Base-by-base conservation (phyloP, 2,113 vertebrate species). In the Plectropomus leopardus region DNA sequence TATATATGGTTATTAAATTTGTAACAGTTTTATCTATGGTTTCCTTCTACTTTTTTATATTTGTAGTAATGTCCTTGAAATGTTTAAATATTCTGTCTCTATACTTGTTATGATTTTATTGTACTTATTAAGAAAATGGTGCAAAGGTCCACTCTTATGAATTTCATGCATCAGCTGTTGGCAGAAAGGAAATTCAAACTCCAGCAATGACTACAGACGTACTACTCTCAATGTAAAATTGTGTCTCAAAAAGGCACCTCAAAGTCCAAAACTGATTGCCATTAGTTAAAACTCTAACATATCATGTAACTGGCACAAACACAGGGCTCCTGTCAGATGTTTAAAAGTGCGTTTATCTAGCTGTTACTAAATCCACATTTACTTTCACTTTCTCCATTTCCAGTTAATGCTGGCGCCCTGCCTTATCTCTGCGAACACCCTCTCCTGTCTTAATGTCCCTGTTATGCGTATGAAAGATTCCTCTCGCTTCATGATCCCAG, bases 51-150 rank as follows among this genome's bases (percentile, higher is more conserved):
- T 34, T 45, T 24, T 4, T 23, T 13, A 47, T 19, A 36, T 36
- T 15, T 34, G 0, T 51, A 42, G 14, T 17, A 28, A 17, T 55
- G 17, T 9, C n/a, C 17, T 73, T 53, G 0, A 50, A 28, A 34
- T 19, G 40, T 24, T 15, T 13, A 36, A 66, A 17, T 55, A 36
- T 28, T 36, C 8, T 11, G 13, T 47, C 8, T 48, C 21, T 57
- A 32, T 59, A 32, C 3, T 58, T 71, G 30, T 69, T 30, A 48
- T 75, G 40, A 69, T 55, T 30, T 63, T 51, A 32, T 24, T 71
- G 32, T 24, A 32, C 21, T 40, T 19, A n/a, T n/a, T n/a, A n/a
- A 40, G 17, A 1, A 28, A 59, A 64, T 28, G 34, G 59, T 40
- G 16, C 34, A 60, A 72, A 70, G 36, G 63, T 79, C 47, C 8